phyloP scores from a whole-genome alignment of 1,140 invertebrate species.

The Diploscapter pachys region DNA sequence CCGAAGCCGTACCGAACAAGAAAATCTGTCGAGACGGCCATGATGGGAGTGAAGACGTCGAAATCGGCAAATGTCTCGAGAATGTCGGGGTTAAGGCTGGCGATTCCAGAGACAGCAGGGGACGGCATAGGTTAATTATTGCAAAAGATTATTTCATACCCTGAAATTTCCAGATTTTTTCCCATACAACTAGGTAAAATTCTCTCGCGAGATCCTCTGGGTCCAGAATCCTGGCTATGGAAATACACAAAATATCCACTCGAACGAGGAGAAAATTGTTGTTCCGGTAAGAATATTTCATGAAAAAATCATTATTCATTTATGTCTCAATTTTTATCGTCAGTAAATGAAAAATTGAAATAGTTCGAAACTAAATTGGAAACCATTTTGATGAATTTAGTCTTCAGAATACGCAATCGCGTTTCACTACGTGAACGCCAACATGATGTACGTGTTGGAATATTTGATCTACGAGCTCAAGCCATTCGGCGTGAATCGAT shows the following conservation, averaged over 20 bases:
- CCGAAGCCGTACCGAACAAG: conserved; percentile 66
- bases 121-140: conserved; percentile 75
- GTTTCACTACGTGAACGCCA: conserved; percentile 89
- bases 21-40: conserved; percentile 70
- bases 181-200: conserved; percentile 87
- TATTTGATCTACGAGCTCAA: conserved; percentile 91
- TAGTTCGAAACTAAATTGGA: conserved; percentile 28
- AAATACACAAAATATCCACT: conserved; percentile 86
- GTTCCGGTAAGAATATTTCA: conserved; percentile 28
- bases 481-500: conserved; percentile 71
- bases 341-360: no score
- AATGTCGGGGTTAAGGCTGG: conserved; percentile 79
- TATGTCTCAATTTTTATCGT: conserved; percentile 7
- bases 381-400: conserved; percentile 15
- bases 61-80: conserved; percentile 86
- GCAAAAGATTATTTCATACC: conserved; percentile 70
- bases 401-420: conserved; percentile 79
- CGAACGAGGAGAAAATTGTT: conserved; percentile 60
- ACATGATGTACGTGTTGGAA: conserved; percentile 80
- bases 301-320: conserved; percentile 6
- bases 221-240: conserved; percentile 83
- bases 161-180: no score
- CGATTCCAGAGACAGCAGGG: conserved; percentile 77
- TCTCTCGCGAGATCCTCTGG: conserved; percentile 77
- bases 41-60: conserved; percentile 84